These are phyloP conservation scores for Loris lydekkerianus DNA, from an alignment of 2,797 vertebrate species.

Conservation along the genomic window DNA sequence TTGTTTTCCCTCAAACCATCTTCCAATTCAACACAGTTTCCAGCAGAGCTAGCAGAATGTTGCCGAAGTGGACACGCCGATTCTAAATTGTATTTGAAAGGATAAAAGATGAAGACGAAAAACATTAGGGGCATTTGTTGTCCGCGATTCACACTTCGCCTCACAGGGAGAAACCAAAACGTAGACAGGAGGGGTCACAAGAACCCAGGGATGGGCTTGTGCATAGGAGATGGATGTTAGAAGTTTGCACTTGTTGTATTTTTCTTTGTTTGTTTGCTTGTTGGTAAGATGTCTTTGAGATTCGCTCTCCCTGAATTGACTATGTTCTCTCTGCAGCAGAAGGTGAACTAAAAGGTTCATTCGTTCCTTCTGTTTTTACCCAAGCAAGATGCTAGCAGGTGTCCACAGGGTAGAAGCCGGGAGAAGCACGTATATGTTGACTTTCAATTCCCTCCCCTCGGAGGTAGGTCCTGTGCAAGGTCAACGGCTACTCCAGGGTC, in stretches of 20 bases:
- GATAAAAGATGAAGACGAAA: neutral
- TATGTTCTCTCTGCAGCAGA: neutral
- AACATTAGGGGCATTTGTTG: fast-evolving
- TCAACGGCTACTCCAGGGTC: neutral
- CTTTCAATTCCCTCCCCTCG: too few relatives aligned
- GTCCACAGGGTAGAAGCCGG: neutral
- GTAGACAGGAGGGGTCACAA: fast-evolving
- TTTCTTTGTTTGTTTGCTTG: too few relatives aligned
- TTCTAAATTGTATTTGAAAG: neutral
- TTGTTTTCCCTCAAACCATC: neutral
- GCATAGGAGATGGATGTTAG: fast-evolving
- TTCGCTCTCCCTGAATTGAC: neutral
- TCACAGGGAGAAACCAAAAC: neutral
- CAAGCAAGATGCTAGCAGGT: neutral
- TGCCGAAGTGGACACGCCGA: fast-evolving
- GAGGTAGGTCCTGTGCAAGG: too few relatives aligned
- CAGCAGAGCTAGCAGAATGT: neutral
- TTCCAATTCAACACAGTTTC: neutral
- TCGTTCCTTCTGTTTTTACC: neutral
- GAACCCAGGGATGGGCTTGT: fast-evolving
- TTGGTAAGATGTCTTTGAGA: neutral
- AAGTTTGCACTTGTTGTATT: neutral
- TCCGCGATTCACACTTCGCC: neutral
- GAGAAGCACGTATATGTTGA: fast-evolving
- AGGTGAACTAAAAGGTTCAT: neutral